Conservation (phyloP, 2,888 invertebrate genomes). For the Platycheirus albimanus region DNA sequence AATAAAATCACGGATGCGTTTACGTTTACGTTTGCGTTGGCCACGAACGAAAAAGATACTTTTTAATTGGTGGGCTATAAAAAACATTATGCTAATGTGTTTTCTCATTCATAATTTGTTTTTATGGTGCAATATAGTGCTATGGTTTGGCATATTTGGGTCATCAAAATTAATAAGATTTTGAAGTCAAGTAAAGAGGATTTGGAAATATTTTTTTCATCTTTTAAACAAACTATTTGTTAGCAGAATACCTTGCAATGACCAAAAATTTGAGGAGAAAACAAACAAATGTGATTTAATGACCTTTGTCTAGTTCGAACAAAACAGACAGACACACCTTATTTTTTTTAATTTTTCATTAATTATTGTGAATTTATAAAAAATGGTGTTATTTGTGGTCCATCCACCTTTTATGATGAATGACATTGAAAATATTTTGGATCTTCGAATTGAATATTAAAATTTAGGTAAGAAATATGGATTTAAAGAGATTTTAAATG, state of each 20-base stretch:
- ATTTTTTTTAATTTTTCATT: no score
- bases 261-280: not conserved
- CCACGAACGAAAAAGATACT: slow-evolving; percentile 29
- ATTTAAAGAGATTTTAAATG: no score
- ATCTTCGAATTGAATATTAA: no score
- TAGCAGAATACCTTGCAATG: no score
- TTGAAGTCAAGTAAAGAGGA: not conserved
- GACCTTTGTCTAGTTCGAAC: slow-evolving; percentile 1
- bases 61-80: slow-evolving; percentile 51
- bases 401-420: slow-evolving; percentile 8
- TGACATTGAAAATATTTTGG: not conserved
- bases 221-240: no score
- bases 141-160: slow-evolving; percentile 27
- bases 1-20: slow-evolving; percentile 31
- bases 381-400: not conserved
- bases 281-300: not conserved
- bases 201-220: not conserved
- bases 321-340: not conserved
- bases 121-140: slow-evolving; percentile 32
- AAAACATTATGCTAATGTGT: slow-evolving; percentile 60
- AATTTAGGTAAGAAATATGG: no score
- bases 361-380: not conserved
- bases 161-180: slow-evolving; percentile 45
- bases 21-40: no score
- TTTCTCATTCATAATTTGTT: slow-evolving; percentile 53